Conservation (phyloP, 37 sponge, comb jelly and placozoan genomes). For the Amphimedon queenslandica region DNA sequence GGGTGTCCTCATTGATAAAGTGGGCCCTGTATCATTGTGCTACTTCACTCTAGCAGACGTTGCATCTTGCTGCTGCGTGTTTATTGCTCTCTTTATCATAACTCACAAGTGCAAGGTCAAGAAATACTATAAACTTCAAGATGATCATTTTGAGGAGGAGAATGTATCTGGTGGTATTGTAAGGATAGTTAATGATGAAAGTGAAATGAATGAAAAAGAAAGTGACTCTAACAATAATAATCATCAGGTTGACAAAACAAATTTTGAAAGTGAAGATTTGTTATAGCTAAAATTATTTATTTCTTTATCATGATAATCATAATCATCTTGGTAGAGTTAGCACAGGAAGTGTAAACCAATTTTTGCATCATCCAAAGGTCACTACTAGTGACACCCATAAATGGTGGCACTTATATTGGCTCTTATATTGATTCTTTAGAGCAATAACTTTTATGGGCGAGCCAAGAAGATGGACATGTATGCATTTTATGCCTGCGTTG, state of each 20-base stretch:
- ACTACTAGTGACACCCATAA: too few relatives aligned
- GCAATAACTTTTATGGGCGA: too few relatives aligned
- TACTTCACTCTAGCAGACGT: constrained; percentile 28
- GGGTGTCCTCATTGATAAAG: constrained; percentile 14
- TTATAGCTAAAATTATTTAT: neutral
- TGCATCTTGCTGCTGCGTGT: neutral
- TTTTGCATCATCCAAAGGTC: too few relatives aligned
- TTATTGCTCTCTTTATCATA: neutral
- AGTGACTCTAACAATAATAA: neutral
- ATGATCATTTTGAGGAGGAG: neutral
- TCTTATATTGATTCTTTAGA: too few relatives aligned
- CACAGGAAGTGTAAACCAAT: too few relatives aligned
- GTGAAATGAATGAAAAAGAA: neutral
- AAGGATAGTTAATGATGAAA: neutral
- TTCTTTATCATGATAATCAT: too few relatives aligned
- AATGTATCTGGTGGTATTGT: too few relatives aligned
- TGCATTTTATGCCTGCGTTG: too few relatives aligned
- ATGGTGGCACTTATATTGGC: too few relatives aligned
- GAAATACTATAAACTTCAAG: too few relatives aligned
- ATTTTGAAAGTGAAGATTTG: neutral
- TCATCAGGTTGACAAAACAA: neutral
- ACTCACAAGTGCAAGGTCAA: neutral
- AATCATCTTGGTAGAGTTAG: too few relatives aligned
- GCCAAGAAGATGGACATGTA: too few relatives aligned
- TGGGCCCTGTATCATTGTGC: constrained; percentile 14